Conservation (phyloP, 2,888 invertebrate genomes). For the Escarpia spicata region DNA sequence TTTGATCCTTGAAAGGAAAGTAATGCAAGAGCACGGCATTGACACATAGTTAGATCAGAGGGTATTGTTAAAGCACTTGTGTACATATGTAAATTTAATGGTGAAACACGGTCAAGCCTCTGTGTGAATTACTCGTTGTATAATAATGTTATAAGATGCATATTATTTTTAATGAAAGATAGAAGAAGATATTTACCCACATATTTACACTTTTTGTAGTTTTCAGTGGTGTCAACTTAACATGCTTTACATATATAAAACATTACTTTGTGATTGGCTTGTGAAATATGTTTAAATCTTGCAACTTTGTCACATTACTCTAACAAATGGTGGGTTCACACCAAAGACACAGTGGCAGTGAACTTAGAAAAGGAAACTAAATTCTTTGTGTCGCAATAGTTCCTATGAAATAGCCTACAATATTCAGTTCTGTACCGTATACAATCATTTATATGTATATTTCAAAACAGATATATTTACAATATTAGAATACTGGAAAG, state of each 20-base stretch:
- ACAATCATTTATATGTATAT: not conserved
- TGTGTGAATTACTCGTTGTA: not conserved
- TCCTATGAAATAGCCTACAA: not conserved
- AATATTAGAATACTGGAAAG: not conserved
- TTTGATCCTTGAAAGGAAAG: not conserved
- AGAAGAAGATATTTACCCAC: not conserved
- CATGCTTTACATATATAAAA: not conserved
- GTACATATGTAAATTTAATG: slow-evolving; percentile 11
- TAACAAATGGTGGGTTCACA: not conserved
- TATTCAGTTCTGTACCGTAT: not conserved
- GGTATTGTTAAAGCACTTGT: not conserved
- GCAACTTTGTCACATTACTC: not conserved
- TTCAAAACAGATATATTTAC: not conserved
- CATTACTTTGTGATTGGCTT: not conserved
- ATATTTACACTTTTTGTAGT: not conserved
- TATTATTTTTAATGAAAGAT: not conserved
- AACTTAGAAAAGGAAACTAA: not conserved
- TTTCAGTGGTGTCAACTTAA: not conserved
- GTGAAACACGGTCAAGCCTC: not conserved
- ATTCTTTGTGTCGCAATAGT: not conserved
- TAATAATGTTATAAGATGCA: not conserved
- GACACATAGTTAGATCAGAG: not conserved
- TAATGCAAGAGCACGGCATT: not conserved
- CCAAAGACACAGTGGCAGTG: not conserved
- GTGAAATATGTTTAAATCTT: not conserved